Conservation (phyloP, 2,888 invertebrate species). For the Pocota personata region DNA sequence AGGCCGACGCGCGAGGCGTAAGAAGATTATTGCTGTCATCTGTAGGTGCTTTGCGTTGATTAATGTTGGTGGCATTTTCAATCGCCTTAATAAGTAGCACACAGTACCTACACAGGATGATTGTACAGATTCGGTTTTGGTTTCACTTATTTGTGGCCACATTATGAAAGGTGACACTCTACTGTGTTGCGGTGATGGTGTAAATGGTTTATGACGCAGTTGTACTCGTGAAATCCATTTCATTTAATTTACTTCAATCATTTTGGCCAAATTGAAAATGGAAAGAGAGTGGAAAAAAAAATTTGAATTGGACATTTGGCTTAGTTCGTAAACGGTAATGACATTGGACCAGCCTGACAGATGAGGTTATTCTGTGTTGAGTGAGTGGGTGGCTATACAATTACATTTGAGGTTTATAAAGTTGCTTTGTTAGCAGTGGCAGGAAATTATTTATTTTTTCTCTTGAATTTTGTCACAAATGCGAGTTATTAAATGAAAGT, state of each 20-base stretch:
- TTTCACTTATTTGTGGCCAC: slow-evolving; percentile 27
- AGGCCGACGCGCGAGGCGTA: slow-evolving; percentile 16
- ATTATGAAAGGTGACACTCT: slow-evolving; percentile 48
- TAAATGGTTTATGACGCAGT: slow-evolving; percentile 53
- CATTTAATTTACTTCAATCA: slow-evolving; percentile 56
- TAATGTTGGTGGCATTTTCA: slow-evolving; percentile 70
- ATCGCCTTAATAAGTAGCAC: slow-evolving; percentile 56
- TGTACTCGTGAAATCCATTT: slow-evolving; percentile 43
- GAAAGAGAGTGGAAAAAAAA: not conserved
- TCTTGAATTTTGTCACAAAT: not conserved
- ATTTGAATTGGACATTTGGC: slow-evolving; percentile 51
- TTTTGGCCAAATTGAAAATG: slow-evolving; percentile 49
- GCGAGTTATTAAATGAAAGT: not conserved
- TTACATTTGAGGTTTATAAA: slow-evolving; percentile 1
- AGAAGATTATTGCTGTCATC: slow-evolving; percentile 68
- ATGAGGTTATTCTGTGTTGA: slow-evolving; percentile 8
- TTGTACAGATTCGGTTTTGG: slow-evolving; percentile 10
- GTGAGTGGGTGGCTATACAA: not conserved
- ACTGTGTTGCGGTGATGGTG: not conserved
- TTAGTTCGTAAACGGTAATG: slow-evolving; percentile 53
- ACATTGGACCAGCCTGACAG: slow-evolving; percentile 19
- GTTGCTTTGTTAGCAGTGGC: not conserved
- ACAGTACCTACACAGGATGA: slow-evolving; percentile 22
- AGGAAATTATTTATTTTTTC: not conserved
- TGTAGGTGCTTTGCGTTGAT: slow-evolving; percentile 72